Conservation (phyloP, 2,888 invertebrate species). For the Diachrysia chrysitis region DNA sequence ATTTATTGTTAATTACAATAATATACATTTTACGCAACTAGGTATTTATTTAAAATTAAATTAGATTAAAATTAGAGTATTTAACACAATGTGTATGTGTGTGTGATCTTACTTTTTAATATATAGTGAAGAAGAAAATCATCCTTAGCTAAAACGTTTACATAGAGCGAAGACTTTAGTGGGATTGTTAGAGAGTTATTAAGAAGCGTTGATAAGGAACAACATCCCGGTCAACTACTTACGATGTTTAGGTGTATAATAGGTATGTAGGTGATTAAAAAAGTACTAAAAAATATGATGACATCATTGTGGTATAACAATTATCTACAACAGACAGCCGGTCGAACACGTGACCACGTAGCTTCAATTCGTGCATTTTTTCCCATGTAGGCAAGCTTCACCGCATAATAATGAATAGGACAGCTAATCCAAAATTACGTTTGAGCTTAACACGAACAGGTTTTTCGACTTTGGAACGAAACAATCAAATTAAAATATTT, state of each 20-base stretch:
- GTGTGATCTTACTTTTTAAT: too few relatives aligned
- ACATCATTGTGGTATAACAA: conserved; percentile 31
- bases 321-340: conserved; percentile 14
- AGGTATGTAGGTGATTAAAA: neutral
- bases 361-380: conserved; percentile 15
- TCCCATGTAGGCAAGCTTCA: neutral
- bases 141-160: too few relatives aligned
- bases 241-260: neutral
- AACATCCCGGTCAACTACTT: neutral
- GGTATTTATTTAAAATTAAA: too few relatives aligned
- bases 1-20: too few relatives aligned
- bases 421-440: conserved; percentile 10
- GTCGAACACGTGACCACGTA: conserved; percentile 31
- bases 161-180: too few relatives aligned
- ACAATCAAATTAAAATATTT: neutral
- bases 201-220: neutral
- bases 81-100: too few relatives aligned
- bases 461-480: neutral
- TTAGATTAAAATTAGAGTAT: too few relatives aligned
- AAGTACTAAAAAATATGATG: conserved; percentile 20
- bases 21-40: too few relatives aligned
- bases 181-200: neutral
- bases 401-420: neutral
- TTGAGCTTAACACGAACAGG: neutral
- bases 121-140: too few relatives aligned